Conservation (phyloP, 1,140 invertebrate species). For the Tribolium castaneum region DNA sequence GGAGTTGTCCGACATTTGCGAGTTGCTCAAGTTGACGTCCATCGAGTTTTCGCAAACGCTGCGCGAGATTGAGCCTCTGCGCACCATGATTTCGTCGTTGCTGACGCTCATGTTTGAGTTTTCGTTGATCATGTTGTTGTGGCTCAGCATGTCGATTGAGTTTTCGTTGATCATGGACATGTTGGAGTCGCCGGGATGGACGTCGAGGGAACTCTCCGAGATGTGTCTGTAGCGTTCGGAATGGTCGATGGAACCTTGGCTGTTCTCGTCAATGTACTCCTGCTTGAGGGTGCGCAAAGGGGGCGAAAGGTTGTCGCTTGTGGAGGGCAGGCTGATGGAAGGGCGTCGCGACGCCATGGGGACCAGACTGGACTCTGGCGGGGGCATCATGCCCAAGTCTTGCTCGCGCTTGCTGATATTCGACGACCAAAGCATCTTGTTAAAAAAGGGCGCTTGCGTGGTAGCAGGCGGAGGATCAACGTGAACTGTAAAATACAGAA, state of each 20-base stretch:
- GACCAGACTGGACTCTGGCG: slow-evolving; percentile 67
- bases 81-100: slow-evolving; percentile 60
- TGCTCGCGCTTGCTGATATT: slow-evolving; percentile 64
- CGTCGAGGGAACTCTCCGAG: slow-evolving; percentile 64
- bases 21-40: slow-evolving; percentile 48
- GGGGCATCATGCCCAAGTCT: slow-evolving; percentile 72
- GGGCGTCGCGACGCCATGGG: slow-evolving; percentile 68
- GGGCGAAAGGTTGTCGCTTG: slow-evolving; percentile 61
- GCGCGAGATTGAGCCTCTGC: slow-evolving; percentile 49
- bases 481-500: slow-evolving; percentile 62
- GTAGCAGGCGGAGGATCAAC: slow-evolving; percentile 48
- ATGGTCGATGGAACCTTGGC: slow-evolving; percentile 67
- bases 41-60: slow-evolving; percentile 49
- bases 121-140: slow-evolving; percentile 61
- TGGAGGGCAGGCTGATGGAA: slow-evolving; percentile 63
- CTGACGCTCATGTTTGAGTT: slow-evolving; percentile 65
- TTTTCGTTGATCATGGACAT: slow-evolving; percentile 65
- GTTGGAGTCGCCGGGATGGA: slow-evolving; percentile 62
- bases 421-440: slow-evolving; percentile 62
- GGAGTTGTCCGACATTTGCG: slow-evolving; percentile 44
- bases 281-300: slow-evolving; percentile 71
- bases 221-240: slow-evolving; percentile 58
- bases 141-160: slow-evolving; percentile 62
- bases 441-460: slow-evolving; percentile 55
- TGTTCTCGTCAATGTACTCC: slow-evolving; percentile 77